Evolutionary conservation across 2,888 invertebrate genomes (phyloP).

Genomic region (Lissonota sp.): DNA sequence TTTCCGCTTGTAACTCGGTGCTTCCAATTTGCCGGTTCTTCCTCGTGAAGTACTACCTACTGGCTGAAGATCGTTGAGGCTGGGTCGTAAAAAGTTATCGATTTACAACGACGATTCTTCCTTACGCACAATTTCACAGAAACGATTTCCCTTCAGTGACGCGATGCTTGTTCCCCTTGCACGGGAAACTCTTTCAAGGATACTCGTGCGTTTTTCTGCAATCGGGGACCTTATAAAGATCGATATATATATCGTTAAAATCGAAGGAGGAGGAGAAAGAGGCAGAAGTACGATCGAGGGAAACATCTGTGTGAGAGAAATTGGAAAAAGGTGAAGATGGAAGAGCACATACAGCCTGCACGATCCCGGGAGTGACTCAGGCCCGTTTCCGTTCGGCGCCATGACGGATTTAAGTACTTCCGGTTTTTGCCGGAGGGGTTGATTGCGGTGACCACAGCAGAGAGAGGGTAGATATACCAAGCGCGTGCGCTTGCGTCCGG

Average conservation of each 20-base stretch:
- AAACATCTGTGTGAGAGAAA: constrained; percentile 35
- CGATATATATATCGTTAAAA: constrained; percentile 53
- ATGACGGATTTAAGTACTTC: constrained; percentile 82
- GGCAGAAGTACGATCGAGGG: constrained; percentile 71
- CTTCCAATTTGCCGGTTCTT: constrained; percentile 12
- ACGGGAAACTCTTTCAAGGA: too few species aligned
- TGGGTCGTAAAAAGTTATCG: not conserved
- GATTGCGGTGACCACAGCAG: constrained; percentile 18
- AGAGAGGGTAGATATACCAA: constrained; percentile 62
- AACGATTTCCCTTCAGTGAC: too few species aligned
- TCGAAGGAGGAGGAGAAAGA: not conserved
- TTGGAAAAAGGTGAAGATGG: constrained; percentile 71
- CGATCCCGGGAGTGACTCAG: constrained; percentile 81
- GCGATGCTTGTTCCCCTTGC: too few species aligned
- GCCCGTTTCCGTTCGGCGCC: constrained; percentile 80
- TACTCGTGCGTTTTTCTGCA: too few species aligned
- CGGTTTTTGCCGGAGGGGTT: constrained; percentile 66
- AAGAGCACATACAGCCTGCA: constrained; percentile 72
- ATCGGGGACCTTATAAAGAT: constrained; percentile 16
- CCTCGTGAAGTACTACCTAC: not conserved
- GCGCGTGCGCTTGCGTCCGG: constrained; percentile 76
- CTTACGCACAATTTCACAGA: constrained; percentile 14
- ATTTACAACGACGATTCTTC: constrained; percentile 2
- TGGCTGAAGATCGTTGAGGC: constrained; percentile 7
- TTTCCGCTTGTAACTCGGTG: not conserved